Base-by-base conservation (phyloP, 1,140 invertebrate genomes). In the Polypedilum vanderplanki region DNA sequence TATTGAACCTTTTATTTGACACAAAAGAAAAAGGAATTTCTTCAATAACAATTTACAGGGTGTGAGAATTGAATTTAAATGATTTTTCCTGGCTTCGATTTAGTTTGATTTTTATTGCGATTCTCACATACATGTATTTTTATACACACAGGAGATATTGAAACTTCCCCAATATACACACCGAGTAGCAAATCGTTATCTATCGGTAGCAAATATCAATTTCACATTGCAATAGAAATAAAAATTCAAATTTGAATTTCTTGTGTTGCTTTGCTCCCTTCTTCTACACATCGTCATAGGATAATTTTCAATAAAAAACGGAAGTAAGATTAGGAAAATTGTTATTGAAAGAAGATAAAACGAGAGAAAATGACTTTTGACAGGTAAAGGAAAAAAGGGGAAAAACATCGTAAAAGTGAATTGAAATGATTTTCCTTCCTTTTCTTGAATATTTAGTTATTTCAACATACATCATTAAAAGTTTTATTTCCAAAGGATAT, bases 1-100 rank as follows among this genome's bases (percentile, higher is more conserved):
- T 70, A 70, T 70, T n/a, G 65, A 70, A 70, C 65, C 65, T 70
- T 70, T 70, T 70, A 70, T 70, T 70, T 70, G 65, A 70, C 65
- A 70, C 65, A 70, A 70, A 20, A 33, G 24, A 5, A 33, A n/a
- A 33, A 70, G 65, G 20, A 70, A 20, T 70, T 57, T 57, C 7
- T 70, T 18, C 65, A 70, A 70, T 70, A 70, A 70, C 65, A 70
- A 70, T n/a, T n/a, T n/a, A 33, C 24, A 33, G 24, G 24, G 24
- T 33, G 24, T 3, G 24, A n/a, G n/a, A n/a, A n/a, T n/a, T n/a
- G n/a, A 33, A 33, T 70, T 70, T 70, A 70, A 70, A 70, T 70
- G 65, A 70, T 70, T 70, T 46, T 57, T 18, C 65, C 65, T 70
- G 17, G 10, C 20, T 70, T 70, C 18, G 1, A 18, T 70, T 18